A percentile compares a stretch with the other conserved stretches of the same genome.
Conservation (phyloP, 2,113 vertebrate genomes). For the Euleptes europaea region DNA sequence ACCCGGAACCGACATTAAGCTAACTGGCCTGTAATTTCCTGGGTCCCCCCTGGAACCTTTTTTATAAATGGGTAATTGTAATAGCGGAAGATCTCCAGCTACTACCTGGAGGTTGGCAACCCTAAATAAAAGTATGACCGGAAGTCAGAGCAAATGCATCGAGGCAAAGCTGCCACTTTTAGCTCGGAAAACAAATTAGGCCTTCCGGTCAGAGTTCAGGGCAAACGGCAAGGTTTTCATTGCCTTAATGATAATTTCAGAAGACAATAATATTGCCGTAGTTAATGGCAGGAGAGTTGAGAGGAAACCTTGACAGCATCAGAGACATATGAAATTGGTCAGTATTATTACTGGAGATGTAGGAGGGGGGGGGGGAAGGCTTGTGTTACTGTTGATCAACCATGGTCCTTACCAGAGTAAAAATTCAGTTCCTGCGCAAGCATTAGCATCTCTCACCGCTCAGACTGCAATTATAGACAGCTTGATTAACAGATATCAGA, state of each 20-base stretch:
- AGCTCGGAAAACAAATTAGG: neutral
- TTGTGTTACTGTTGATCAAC: neutral
- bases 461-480: conserved; percentile 7
- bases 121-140: too few relatives aligned
- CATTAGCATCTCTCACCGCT: neutral
- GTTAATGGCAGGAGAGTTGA: neutral
- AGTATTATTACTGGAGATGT: neutral
- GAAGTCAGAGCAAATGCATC: too few relatives aligned
- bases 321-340: neutral
- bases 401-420: neutral
- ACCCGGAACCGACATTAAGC: too few relatives aligned
- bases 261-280: neutral
- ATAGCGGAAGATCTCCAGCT: too few relatives aligned
- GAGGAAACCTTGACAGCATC: neutral
- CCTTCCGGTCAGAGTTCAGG: neutral
- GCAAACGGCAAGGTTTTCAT: neutral
- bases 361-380: neutral
- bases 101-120: too few relatives aligned
- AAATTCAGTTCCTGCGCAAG: neutral
- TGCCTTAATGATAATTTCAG: neutral
- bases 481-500: neutral
- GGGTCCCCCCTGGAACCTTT: too few relatives aligned
- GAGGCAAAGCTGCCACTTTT: neutral
- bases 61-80: too few relatives aligned
- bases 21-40: too few relatives aligned